These are phyloP conservation scores for Helicoverpa zea DNA, from an alignment of 1,140 invertebrate genomes.

Conservation along the genomic window DNA sequence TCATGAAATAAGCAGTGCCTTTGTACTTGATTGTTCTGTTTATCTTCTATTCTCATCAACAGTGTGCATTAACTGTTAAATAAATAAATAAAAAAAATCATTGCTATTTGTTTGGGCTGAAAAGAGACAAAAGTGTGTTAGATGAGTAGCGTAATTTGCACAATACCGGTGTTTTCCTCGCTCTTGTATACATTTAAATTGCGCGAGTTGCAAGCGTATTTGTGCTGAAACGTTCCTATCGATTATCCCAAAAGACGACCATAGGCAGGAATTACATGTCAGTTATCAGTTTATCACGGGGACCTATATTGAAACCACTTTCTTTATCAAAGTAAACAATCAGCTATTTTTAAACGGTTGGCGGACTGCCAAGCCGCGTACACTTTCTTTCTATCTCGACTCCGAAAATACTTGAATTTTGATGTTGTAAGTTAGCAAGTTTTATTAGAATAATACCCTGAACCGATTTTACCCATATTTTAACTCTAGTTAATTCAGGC, in stretches of 20 bases:
- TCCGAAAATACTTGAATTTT: constrained; percentile 42
- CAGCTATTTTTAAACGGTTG: constrained; percentile 44
- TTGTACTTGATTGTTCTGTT: too few relatives aligned
- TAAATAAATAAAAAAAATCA: background rate
- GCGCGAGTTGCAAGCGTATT: constrained; percentile 37
- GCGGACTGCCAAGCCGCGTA: constrained; percentile 43
- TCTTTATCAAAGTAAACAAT: constrained; percentile 56
- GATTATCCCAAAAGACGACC: constrained; percentile 1
- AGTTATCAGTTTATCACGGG: constrained; percentile 38
- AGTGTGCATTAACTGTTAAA: too few relatives aligned
- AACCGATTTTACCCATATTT: background rate
- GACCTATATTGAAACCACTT: constrained; percentile 41
- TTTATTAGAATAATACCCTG: constrained; percentile 6
- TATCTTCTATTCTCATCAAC: too few relatives aligned
- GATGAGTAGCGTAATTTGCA: background rate
- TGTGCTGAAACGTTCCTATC: background rate
- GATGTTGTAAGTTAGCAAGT: constrained; percentile 26
- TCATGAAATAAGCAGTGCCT: too few relatives aligned
- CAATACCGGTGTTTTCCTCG: constrained; percentile 36
- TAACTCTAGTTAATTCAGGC: too few relatives aligned
- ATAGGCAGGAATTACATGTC: background rate
- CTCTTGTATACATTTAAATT: constrained; percentile 54
- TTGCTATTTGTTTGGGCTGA: background rate
- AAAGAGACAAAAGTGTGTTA: background rate
- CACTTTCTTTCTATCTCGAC: constrained; percentile 45